Evolutionary conservation across 2,113 vertebrate species (phyloP).

Genomic region (Carassius gibelio): DNA sequence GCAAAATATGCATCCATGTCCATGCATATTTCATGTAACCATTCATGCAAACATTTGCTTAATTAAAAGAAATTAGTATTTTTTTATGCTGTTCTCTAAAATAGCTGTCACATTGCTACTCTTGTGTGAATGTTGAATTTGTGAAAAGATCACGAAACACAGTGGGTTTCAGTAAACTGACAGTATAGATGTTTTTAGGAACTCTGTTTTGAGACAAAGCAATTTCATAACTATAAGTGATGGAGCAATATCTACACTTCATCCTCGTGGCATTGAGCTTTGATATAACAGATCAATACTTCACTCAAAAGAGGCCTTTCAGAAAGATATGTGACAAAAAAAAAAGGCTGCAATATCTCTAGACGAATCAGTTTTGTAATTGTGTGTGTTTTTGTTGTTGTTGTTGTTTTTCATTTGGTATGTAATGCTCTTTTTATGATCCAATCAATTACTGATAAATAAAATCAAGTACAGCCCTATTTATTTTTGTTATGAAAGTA

Average conservation of each 20-base stretch:
- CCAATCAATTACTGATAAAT: background rate
- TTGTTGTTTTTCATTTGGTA: background rate
- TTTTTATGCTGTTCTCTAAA: background rate
- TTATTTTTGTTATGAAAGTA: background rate
- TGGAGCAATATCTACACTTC: conserved; percentile 28
- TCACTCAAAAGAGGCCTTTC: conserved; percentile 31
- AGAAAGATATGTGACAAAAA: conserved; percentile 16
- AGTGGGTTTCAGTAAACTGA: background rate
- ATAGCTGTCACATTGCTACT: background rate
- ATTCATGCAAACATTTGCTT: no score
- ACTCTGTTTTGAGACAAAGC: conserved; percentile 34
- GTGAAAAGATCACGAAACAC: background rate
- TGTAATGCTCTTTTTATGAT: background rate
- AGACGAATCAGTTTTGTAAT: conserved; percentile 14
- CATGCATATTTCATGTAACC: no score
- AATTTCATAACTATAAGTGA: conserved; percentile 23
- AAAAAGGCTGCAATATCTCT: background rate
- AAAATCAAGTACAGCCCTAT: background rate
- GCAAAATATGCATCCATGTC: no score
- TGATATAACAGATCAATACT: conserved; percentile 42
- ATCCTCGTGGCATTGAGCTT: conserved; percentile 36
- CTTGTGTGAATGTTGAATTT: background rate
- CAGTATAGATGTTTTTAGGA: conserved; percentile 14
- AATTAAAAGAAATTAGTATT: no score
- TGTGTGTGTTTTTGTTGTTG: background rate